A percentile compares a stretch with the other conserved stretches of the same genome.
Evolutionary conservation across 2,113 vertebrate genomes (phyloP).

Genomic region (Bubo bubo): DNA sequence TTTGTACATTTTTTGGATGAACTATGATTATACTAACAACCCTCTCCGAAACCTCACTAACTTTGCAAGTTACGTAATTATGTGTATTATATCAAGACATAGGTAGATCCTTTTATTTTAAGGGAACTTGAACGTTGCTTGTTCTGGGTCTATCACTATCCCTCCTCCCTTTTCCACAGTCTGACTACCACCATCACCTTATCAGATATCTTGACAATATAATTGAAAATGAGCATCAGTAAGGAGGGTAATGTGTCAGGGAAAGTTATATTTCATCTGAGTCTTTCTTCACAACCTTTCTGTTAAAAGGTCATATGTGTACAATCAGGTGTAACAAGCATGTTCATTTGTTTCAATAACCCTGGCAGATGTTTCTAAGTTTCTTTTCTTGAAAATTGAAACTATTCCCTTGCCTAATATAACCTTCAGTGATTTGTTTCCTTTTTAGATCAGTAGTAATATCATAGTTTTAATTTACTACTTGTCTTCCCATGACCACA

Average conservation of each 20-base stretch:
- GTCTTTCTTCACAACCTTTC: neutral
- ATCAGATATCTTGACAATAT: neutral
- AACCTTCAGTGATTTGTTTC: neutral
- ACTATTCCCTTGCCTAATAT: neutral
- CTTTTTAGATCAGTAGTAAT: neutral
- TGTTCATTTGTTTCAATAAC: neutral
- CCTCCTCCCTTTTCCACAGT: neutral
- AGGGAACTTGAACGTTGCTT: neutral
- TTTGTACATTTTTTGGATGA: neutral
- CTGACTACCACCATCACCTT: neutral
- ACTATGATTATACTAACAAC: neutral
- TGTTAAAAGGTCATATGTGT: conserved; percentile 30
- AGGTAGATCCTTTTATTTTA: neutral
- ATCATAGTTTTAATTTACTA: neutral
- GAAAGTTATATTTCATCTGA: neutral
- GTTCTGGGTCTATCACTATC: neutral
- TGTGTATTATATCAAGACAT: neutral
- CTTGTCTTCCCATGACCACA: neutral
- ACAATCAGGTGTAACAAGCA: neutral
- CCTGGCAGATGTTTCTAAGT: neutral
- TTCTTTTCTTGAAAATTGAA: neutral
- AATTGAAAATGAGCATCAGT: neutral
- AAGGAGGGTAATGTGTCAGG: neutral
- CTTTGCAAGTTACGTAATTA: neutral
- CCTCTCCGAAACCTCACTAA: accelerated